phyloP scores from a whole-genome alignment of 2,888 invertebrate species.

The Andrena chrysosceles region DNA sequence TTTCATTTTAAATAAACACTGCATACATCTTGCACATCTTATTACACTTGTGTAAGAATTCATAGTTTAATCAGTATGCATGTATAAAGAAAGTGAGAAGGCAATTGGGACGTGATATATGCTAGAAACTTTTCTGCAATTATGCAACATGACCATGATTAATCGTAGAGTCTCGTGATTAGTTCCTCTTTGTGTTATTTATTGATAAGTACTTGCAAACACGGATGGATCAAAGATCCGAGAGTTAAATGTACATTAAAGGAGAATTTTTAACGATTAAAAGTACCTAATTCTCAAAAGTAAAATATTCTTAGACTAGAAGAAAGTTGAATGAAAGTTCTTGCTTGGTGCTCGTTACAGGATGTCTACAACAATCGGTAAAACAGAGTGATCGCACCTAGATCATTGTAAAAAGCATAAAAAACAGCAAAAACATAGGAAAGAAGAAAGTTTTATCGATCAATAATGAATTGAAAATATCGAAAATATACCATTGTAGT shows the following conservation, averaged over 20 bases:
- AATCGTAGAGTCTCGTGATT: not conserved
- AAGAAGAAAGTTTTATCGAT: not conserved
- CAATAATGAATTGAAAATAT: not conserved
- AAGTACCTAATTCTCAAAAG: not conserved
- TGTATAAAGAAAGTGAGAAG: not conserved
- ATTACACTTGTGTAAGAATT: not conserved
- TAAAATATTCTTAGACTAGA: not conserved
- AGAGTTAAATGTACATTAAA: not conserved
- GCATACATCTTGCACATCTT: not conserved
- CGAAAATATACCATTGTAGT: not conserved
- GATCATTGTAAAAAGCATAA: constrained; percentile 2
- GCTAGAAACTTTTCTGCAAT: not conserved
- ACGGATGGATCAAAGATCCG: not conserved
- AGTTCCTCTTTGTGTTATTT: not conserved
- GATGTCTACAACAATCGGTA: constrained; percentile 9
- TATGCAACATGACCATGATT: not conserved
- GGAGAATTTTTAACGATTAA: not conserved
- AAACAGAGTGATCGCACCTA: constrained; percentile 10
- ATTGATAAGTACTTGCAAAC: not conserved
- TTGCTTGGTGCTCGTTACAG: not conserved
- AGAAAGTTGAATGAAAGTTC: not conserved
- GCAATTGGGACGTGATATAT: not conserved
- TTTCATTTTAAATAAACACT: not conserved
- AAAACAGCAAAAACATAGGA: not conserved
- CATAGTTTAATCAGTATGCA: not conserved